Evolutionary conservation across 2,888 invertebrate genomes (phyloP).

Genomic region (Troglohyphantes excavatus): DNA sequence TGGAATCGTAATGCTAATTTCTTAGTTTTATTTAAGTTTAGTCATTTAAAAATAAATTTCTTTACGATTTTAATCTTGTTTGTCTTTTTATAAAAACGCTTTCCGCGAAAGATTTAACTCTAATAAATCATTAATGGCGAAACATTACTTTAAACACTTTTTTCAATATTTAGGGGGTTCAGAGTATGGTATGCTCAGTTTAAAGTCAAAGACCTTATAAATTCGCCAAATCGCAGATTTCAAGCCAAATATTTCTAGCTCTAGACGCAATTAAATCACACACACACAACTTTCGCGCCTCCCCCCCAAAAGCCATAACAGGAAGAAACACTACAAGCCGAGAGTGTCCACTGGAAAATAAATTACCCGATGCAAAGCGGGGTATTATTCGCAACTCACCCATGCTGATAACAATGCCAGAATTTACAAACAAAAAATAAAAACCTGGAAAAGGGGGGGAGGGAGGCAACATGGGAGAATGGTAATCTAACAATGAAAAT

Average conservation of each 20-base stretch:
- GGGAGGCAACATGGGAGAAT: background rate
- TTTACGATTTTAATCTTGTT: too few species aligned
- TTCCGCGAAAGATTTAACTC: too few species aligned
- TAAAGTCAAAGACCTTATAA: too few species aligned
- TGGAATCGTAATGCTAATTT: too few species aligned
- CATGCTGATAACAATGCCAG: constrained; percentile 67
- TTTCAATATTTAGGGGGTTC: too few species aligned
- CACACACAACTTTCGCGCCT: constrained; percentile 33
- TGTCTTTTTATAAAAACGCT: too few species aligned
- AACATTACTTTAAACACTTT: too few species aligned
- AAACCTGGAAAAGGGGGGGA: background rate
- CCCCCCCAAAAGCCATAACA: constrained; percentile 3
- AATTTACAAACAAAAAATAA: constrained; percentile 51
- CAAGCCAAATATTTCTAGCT: background rate
- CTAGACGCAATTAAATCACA: constrained; percentile 43
- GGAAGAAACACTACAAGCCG: constrained; percentile 44
- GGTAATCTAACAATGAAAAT: background rate
- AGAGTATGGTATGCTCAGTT: too few species aligned
- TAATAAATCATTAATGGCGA: too few species aligned
- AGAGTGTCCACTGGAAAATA: constrained; percentile 44
- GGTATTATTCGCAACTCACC: constrained; percentile 57
- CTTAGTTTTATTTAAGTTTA: too few species aligned
- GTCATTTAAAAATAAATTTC: too few species aligned
- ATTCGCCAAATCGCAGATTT: too few species aligned
- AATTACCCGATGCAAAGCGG: constrained; percentile 58